Base-by-base conservation (phyloP, 2,113 vertebrate genomes). In the Atlantisia rogersi region DNA sequence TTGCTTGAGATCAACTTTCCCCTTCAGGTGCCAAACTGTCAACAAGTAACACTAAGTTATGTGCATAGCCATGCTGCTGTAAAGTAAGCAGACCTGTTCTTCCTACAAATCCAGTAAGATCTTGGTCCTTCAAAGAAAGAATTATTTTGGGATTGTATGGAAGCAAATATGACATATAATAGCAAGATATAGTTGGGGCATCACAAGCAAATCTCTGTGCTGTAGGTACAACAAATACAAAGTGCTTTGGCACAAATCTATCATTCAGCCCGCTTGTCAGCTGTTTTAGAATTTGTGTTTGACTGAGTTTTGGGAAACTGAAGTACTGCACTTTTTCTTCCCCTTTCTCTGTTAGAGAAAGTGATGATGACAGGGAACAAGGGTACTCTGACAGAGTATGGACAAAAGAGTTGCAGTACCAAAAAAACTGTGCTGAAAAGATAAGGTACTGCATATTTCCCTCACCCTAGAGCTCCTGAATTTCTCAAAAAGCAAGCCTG, bases 331-430 rank as follows among this genome's bases (percentile, higher is more conserved):
- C 3, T 67, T 56, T 82, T 64, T 25, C 32, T 55, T 10, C 11
- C 7, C 15, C 58, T 64, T 83, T 64, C 7, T n/a, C 2, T 44
- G 10, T 26, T n/a, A 42, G 24, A 42, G 9, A 32, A 64, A 63
- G 52, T 3, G 10, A 16, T 46, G 29, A 28, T 52, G 16, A 37
- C 17, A 46, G 7, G 5, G 29, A 29, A 7, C 26, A 60, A 65
- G 50, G 10, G 5, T 50, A 24, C 11, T 0, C 0, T 67, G n/a
- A 32, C 7, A 67, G n/a, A n/a, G 6, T 40, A 12, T 2, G 3
- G 37, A 24, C 9, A 28, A 42, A 74, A 87, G 24, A 74, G 12
- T 29, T 70, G 50, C 35, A 73, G 24, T 12, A 74, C 2, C 5
- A 44, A 82, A 73, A 40, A 39, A 6, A 1, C 1, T 29, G 39